phyloP scores from a whole-genome alignment of 1,140 invertebrate species.

The Campoletis sonorensis region DNA sequence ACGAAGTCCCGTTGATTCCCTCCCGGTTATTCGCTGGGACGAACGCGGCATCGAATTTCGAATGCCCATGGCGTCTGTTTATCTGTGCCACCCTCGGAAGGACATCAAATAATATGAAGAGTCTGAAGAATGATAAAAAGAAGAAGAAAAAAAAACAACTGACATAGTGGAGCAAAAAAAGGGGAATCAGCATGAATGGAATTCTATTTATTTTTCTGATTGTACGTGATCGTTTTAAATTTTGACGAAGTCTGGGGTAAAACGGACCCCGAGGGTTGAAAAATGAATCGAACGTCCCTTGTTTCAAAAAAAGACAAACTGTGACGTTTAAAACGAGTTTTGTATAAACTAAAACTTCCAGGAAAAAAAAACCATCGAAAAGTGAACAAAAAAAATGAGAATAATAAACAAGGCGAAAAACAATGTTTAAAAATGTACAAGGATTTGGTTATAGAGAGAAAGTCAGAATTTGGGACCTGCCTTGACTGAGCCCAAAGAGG shows the following conservation, averaged over 20 bases:
- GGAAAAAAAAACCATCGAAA: too few species aligned
- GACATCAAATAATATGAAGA: background rate
- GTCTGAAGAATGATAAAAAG: background rate
- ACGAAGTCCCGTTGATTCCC: background rate
- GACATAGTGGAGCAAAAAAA: background rate
- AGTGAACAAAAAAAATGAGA: too few species aligned
- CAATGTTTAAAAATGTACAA: background rate
- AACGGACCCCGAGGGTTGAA: too few species aligned
- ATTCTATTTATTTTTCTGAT: slow-evolving; percentile 9
- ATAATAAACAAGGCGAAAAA: too few species aligned
- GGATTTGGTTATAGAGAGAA: background rate
- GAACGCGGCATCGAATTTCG: slow-evolving; percentile 16
- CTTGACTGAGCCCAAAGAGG: background rate
- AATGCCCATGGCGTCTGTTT: slow-evolving; percentile 13
- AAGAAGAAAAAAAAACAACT: background rate
- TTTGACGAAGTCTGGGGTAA: too few species aligned
- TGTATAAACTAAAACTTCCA: too few species aligned
- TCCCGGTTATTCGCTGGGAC: background rate
- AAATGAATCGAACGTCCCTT: too few species aligned
- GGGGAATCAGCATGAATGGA: slow-evolving; percentile 1
- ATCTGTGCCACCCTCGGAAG: background rate
- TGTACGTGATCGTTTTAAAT: slow-evolving; percentile 1
- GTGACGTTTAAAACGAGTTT: too few species aligned
- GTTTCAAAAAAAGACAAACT: too few species aligned
- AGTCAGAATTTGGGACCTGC: slow-evolving; percentile 7